Base-by-base conservation (phyloP, 2,888 invertebrate species). In the Nemurella pictetii region DNA sequence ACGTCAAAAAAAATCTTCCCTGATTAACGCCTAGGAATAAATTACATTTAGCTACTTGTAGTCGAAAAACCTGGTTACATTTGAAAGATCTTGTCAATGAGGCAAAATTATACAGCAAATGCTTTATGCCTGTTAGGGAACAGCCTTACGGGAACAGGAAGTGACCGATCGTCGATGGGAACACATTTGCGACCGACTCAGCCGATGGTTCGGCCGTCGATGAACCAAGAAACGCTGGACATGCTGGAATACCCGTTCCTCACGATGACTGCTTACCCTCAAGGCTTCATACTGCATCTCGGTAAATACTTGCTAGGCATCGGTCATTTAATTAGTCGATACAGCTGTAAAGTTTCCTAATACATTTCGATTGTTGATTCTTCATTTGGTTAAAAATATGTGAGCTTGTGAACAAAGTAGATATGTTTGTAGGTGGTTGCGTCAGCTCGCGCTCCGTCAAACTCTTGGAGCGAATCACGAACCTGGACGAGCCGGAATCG, bases 201-300 rank as follows among this genome's bases (percentile, higher is more conserved):
- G 88, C 87, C 88, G 55, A 87, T 88, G 85, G 87, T 88, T 84
- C 92, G 94, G 73, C 93, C 94, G 0, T 92, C 93, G 0, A 93
- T 94, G 91, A 95, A 95, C 89, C 94, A 95, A 88, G 96, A 96
- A 87, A 95, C 94, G 88, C 92, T 97, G 88, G 97, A 98, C 87
- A 95, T 98, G 94, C 90, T 98, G 89, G 99, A 99, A 89, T 99
- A 98, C 90, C 99, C 99, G 0, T 98, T 99, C 90, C 92, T 99
- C 84, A 99, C 99, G 0, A 95, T 99, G 93, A 94, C 95, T 0
- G 96, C 96, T 88, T 98, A 96, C 90, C 98, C 98, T 5, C 92
- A 94, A 0, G 97, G 97, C 15, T 97, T 98, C 89, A 94, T 99
- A 87, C 92, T 95, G 26, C 96, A 97, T 89, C 93, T 98, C 87